These are phyloP conservation scores for Idaea dimidiata DNA, from an alignment of 2,888 invertebrate species.

Conservation along the genomic window DNA sequence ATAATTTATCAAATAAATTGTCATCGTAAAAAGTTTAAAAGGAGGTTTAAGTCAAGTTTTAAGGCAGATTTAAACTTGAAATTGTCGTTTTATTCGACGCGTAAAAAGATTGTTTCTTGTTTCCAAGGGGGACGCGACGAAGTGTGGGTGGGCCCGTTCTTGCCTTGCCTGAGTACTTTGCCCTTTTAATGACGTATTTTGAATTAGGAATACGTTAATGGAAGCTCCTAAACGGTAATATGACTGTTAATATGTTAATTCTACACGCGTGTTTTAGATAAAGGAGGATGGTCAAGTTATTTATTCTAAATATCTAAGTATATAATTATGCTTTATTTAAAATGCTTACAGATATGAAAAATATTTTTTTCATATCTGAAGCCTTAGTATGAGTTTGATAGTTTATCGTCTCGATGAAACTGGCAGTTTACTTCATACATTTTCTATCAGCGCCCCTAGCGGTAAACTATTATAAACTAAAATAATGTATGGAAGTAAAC, in stretches of 20 bases:
- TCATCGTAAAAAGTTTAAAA: conserved; percentile 24
- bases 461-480: too few species aligned
- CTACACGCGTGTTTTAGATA: background rate
- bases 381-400: too few species aligned
- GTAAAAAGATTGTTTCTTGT: conserved; percentile 25
- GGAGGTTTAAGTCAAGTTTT: conserved; percentile 16
- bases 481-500: too few species aligned
- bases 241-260: conserved; percentile 1
- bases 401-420: too few species aligned
- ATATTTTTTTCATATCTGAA: too few species aligned
- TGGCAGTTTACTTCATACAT: too few species aligned
- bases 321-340: too few species aligned
- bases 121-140: conserved; percentile 18
- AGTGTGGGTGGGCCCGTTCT: background rate
- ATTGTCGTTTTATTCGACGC: conserved; percentile 13
- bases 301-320: too few species aligned
- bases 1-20: conserved; percentile 29
- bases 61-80: conserved; percentile 27
- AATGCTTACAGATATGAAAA: too few species aligned
- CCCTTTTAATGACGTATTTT: conserved; percentile 1
- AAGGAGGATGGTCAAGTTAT: background rate
- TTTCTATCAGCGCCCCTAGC: too few species aligned
- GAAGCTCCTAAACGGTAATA: background rate
- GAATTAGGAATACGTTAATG: background rate
- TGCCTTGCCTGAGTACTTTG: background rate